phyloP scores from a whole-genome alignment of 2,888 invertebrate genomes.

The Cephonodes hylas region DNA sequence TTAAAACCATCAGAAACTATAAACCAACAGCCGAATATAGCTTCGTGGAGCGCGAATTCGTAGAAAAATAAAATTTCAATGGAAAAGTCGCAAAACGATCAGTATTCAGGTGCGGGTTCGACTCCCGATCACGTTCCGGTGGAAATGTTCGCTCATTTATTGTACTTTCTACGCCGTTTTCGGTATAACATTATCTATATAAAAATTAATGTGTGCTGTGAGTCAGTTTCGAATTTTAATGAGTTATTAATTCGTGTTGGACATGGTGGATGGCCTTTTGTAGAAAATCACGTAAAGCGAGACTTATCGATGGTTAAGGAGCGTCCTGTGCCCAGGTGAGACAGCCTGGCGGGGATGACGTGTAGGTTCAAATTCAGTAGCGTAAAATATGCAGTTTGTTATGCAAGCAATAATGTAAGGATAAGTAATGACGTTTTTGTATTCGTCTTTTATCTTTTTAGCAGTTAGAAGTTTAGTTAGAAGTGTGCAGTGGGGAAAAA shows the following conservation, averaged over 20 bases:
- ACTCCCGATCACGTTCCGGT: conserved; percentile 64
- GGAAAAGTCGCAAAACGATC: conserved; percentile 56
- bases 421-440: too few relatives aligned
- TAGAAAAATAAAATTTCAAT: conserved; percentile 24
- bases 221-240: conserved; percentile 10
- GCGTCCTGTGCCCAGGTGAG: background rate
- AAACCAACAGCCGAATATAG: background rate
- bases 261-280: background rate
- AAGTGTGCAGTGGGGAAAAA: too few relatives aligned
- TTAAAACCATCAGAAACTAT: too few relatives aligned
- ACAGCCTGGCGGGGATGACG: background rate
- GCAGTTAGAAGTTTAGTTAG: too few relatives aligned
- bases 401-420: too few relatives aligned
- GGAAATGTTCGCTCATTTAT: conserved; percentile 66
- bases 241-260: conserved; percentile 5
- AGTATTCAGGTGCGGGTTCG: conserved; percentile 63
- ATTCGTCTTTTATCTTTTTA: too few relatives aligned
- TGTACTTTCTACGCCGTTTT: conserved; percentile 72
- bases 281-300: background rate
- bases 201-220: conserved; percentile 36
- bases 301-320: background rate
- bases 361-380: background rate
- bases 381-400: too few relatives aligned
- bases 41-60: conserved; percentile 21
- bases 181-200: conserved; percentile 48